Evolutionary conservation across 2,888 invertebrate genomes (phyloP).

Genomic region (Heterodera filipjevi): DNA sequence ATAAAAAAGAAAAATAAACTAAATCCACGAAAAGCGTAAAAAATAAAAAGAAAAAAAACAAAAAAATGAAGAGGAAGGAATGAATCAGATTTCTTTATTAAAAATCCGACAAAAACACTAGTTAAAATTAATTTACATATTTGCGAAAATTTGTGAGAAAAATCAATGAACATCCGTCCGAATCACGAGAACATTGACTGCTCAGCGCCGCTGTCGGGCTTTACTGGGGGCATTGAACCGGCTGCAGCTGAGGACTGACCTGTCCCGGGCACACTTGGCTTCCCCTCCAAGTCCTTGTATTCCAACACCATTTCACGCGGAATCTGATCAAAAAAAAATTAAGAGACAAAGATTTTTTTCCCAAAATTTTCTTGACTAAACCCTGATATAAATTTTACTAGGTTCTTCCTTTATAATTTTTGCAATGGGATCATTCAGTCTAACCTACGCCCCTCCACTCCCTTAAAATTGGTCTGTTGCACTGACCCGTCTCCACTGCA

Average conservation of each 20-base stretch:
- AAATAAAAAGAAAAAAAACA: background rate
- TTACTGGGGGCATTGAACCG: constrained; percentile 14
- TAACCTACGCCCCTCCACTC: too few relatives aligned
- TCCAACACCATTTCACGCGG: constrained; percentile 97
- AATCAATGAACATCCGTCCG: constrained; percentile 6
- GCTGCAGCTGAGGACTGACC: constrained; percentile 1
- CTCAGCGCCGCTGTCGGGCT: constrained; percentile 7
- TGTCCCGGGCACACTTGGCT: constrained; percentile 70
- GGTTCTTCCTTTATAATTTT: too few relatives aligned
- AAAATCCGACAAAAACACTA: constrained; percentile 10
- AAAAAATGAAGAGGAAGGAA: background rate
- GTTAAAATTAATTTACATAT: constrained; percentile 4
- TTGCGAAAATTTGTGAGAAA: constrained; percentile 9
- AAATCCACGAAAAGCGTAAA: too few relatives aligned
- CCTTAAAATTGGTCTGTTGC: too few relatives aligned
- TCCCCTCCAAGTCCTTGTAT: constrained; percentile 95
- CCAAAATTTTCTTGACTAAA: too few relatives aligned
- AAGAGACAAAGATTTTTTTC: background rate
- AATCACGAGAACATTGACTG: constrained; percentile 28
- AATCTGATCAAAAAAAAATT: constrained; percentile 44
- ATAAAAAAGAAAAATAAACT: background rate
- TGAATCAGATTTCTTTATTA: background rate
- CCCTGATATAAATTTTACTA: too few relatives aligned
- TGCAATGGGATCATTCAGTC: too few relatives aligned
- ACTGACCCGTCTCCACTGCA: constrained; percentile 92